A percentile compares a stretch with the other conserved stretches of the same genome.
These are phyloP conservation scores for Fragum whitleyi DNA, from an alignment of 2,888 invertebrate species.

Conservation along the genomic window DNA sequence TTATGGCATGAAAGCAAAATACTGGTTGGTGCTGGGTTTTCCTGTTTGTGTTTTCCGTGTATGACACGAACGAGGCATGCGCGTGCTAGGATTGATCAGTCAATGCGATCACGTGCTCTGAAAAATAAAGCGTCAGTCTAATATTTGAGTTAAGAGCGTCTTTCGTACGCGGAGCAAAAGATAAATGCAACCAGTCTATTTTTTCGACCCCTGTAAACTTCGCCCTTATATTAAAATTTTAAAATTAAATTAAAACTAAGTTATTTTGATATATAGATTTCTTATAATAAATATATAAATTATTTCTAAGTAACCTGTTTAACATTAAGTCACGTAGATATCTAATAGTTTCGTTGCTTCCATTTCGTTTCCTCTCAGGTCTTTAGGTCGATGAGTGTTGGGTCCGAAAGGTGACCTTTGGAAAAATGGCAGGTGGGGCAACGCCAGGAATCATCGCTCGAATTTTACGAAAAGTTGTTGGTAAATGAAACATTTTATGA, in stretches of 20 bases:
- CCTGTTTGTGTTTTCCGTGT: not conserved
- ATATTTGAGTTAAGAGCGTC: not conserved
- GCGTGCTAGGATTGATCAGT: not conserved
- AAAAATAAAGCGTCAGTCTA: constrained; percentile 1
- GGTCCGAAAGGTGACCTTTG: not conserved
- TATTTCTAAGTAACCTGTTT: too few relatives aligned
- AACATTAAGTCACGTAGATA: too few relatives aligned
- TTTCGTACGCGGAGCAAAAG: not conserved
- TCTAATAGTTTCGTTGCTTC: too few relatives aligned
- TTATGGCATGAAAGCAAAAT: not conserved
- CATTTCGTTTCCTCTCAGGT: too few relatives aligned
- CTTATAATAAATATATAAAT: too few relatives aligned
- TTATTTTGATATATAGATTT: too few relatives aligned
- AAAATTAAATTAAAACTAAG: too few relatives aligned
- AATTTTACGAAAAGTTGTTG: not conserved
- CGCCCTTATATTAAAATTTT: too few relatives aligned
- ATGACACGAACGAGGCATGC: not conserved
- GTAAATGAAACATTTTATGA: too few relatives aligned
- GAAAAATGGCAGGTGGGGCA: constrained; percentile 10
- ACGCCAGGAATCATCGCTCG: constrained; percentile 5
- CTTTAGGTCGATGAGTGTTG: not conserved
- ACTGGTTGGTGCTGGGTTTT: not conserved
- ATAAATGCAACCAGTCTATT: not conserved
- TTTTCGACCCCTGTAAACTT: not conserved
- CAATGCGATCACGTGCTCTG: not conserved